Evolutionary conservation across 2,888 invertebrate genomes (phyloP), one percentile per base, ranked within the genome.

Genomic region (Caenorhabditis japonica): DNA sequence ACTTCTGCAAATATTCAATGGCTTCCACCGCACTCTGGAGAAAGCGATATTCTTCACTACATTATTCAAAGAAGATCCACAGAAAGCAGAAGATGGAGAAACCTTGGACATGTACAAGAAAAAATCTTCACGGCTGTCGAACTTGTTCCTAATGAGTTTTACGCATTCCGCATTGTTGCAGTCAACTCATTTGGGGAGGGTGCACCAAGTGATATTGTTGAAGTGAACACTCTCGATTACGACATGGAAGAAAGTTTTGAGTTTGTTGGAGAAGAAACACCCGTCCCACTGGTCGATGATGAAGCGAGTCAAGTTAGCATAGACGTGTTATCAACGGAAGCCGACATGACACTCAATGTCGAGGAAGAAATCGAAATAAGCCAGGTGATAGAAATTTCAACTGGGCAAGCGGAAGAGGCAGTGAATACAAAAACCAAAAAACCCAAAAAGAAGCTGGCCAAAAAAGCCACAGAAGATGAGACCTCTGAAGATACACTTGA

Each of bases 51-150:
- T 15, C 53, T 73, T 4, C 64, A 75, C 27, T 79, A 75, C 56
- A 53, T 75, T 23, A 59, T 81, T 30, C 76, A 80, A 39, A 62
- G 81, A 47, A 78, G 78, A 58, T 78, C 78, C 1, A 68, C 70
- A 7, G 81, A 81, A 19, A 78, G 78, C 44, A 53, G 75, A 1
- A 38, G 81, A 53, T 81, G 81, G 81, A 61, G 81, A 34, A 75
- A 78, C 53, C 56, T 75, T 41, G 69, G 49, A 13, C 70, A 69
- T 33, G 55, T 69, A 8, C 53, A 69, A 4, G 70, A 76, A 15
- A 49, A 53, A 21, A 62, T 17, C 2, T 78, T 55, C 64, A 75
- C 69, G 12, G 75, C 76, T 5, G 58, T 70, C 3, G 79, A 81
- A 10, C 64, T 81, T 7, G 74, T 81, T 3, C 79, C 81, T 2